Evolutionary conservation across 1,140 invertebrate genomes (phyloP).

Genomic region (Drosophila prosaltans): DNA sequence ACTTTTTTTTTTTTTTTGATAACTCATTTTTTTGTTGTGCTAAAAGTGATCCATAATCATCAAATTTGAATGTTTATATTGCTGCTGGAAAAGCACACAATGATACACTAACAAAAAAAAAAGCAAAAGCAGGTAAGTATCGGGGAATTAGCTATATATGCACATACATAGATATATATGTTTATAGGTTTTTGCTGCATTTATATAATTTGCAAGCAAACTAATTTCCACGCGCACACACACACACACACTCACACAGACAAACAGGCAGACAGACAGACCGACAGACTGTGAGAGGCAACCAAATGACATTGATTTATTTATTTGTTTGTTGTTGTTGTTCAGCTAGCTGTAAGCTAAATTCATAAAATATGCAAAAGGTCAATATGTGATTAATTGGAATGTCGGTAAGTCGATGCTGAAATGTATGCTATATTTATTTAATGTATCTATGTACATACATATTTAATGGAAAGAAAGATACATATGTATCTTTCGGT

Average conservation of each 20-base stretch:
- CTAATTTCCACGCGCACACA: constrained; percentile 44
- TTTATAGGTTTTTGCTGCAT: constrained; percentile 41
- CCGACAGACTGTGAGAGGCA: constrained; percentile 4
- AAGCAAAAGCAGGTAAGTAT: constrained; percentile 1
- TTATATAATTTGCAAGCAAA: constrained; percentile 65
- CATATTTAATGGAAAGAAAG: background rate
- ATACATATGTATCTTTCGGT: constrained; percentile 4
- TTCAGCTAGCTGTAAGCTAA: background rate
- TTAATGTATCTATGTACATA: background rate
- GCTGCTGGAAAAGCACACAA: background rate
- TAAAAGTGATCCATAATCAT: constrained; percentile 14
- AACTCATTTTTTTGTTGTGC: constrained; percentile 3
- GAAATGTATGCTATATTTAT: constrained; percentile 11
- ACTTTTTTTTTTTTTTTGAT: background rate
- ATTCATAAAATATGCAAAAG: constrained; percentile 20
- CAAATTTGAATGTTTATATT: constrained; percentile 8
- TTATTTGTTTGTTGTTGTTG: constrained; percentile 28
- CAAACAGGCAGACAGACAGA: constrained; percentile 12
- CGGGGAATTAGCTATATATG: no score
- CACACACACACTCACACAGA: constrained; percentile 1
- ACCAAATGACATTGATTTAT: constrained; percentile 20
- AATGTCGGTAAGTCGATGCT: constrained; percentile 11
- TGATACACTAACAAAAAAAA: background rate
- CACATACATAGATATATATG: background rate
- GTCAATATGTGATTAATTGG: constrained; percentile 12